Evolutionary conservation across 2,888 invertebrate genomes (phyloP), one percentile per base, ranked within the genome.

Genomic region (Limnephilus lunatus): DNA sequence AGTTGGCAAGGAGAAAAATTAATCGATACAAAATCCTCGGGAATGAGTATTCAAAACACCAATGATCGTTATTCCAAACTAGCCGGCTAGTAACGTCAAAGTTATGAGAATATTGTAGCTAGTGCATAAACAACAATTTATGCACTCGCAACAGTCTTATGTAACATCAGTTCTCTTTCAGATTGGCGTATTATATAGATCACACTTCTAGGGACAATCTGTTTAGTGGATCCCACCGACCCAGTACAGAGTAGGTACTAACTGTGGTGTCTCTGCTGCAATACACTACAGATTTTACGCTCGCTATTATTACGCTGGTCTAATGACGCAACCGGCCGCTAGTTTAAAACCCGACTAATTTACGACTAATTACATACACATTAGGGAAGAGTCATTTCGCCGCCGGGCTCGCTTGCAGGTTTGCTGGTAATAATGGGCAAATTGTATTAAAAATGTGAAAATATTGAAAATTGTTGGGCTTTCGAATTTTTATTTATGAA

Each of bases 331-430:
- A 48, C 91, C 30, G 31, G 53, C 32, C 53, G 53, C 32, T 31
- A 35, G 68, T 83, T 53, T 86, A 92, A 83, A 87, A 92, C 90
- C 31, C 25, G 85, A 48, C 90, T 92, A 90, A 92, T 92, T 92
- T 87, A 92, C 90, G 92, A 32, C 90, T 92, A 92, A 92, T 92
- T 92, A 87, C 87, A 87, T 39, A 87, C 82, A 82, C 90, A 90
- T 92, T 90, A 92, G 81, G 80, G 82, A 87, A 85, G 85, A 92
- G 90, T 68, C 53, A n/a, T n/a, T 25, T 25, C 9, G 68, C 68
- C 35, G 39, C 83, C 35, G 83, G 25, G 83, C 35, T 68, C 25
- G 68, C 68, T 68, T 25, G 25, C 68, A 11, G 68, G 68, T 5
- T 31, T 83, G 83, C 83, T 31, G 14, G 9, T 35, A 35, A 32